Evolutionary conservation across 2,113 vertebrate species (phyloP).

Genomic region (Clarias batrachus): DNA sequence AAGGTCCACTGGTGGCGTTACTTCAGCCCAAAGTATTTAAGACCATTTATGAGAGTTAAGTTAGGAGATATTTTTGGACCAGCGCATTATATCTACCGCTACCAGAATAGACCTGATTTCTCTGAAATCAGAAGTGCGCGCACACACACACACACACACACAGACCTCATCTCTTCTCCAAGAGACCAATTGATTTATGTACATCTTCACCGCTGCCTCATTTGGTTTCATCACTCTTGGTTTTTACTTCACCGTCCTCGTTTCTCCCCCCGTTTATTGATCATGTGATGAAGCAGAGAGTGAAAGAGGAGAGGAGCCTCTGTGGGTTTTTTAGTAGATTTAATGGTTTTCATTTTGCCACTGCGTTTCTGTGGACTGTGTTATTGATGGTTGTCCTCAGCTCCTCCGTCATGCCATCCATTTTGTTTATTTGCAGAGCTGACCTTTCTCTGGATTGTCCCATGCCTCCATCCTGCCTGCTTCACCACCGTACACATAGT

Average conservation of each 20-base stretch:
- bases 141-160: conserved; percentile 2
- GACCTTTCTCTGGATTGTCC: conserved; percentile 25
- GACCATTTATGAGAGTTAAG: not conserved
- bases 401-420: conserved; percentile 44
- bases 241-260: conserved; percentile 39
- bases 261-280: conserved; percentile 46
- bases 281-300: conserved; percentile 45
- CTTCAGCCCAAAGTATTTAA: conserved; percentile 39
- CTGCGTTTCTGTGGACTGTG: conserved; percentile 28
- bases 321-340: conserved; percentile 40
- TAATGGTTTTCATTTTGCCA: conserved; percentile 54
- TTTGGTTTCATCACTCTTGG: conserved; percentile 46
- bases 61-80: not conserved
- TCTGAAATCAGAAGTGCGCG: not conserved
- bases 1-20: conserved; percentile 12
- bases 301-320: conserved; percentile 34
- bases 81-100: not conserved
- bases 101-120: not conserved
- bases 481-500: not conserved
- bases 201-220: conserved; percentile 1
- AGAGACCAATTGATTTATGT: conserved; percentile 1
- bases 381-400: conserved; percentile 53
- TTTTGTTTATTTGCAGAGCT: conserved; percentile 47
- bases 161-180: conserved; percentile 1
- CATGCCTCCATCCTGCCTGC: conserved; percentile 15